Percentiles rank a stretch among this genome's conserved stretches.
Conservation (phyloP, 2,888 invertebrate species). For the Hymenopus coronatus region DNA sequence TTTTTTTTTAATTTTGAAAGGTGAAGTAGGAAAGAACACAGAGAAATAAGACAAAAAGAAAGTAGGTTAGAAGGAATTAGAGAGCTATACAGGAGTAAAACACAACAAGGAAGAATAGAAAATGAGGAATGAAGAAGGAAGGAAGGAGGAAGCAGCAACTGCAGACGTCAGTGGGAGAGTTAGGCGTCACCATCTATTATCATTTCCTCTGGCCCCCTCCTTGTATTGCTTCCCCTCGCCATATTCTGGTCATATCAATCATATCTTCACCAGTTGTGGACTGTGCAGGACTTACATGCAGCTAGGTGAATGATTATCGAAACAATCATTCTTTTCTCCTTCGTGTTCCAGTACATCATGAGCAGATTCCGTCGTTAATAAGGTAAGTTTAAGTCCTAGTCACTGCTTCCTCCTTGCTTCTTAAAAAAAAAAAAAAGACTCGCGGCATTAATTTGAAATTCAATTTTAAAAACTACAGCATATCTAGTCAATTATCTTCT, state of each 20-base stretch:
- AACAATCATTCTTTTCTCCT: constrained; percentile 1
- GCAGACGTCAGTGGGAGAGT: neutral
- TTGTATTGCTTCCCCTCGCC: neutral
- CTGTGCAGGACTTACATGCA: neutral
- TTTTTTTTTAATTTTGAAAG: neutral
- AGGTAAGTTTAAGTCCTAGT: neutral
- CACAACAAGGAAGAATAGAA: neutral
- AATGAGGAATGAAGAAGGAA: neutral
- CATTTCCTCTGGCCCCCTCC: neutral
- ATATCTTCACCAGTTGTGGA: neutral
- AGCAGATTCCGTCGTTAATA: neutral
- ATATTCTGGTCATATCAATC: neutral
- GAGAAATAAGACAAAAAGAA: neutral
- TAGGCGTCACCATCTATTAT: neutral
- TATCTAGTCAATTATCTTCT: no score
- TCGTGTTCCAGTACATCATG: neutral
- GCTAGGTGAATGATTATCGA: constrained; percentile 12
- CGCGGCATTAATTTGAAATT: no score
- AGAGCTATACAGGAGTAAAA: no score
- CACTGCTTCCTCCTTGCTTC: no score
- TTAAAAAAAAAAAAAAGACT: no score
- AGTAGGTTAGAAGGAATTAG: neutral
- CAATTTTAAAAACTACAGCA: no score
- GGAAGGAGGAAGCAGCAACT: neutral
- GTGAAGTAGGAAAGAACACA: neutral